These are phyloP conservation scores for Araneus ventricosus DNA, from an alignment of 1,140 invertebrate species.

Conservation along the genomic window DNA sequence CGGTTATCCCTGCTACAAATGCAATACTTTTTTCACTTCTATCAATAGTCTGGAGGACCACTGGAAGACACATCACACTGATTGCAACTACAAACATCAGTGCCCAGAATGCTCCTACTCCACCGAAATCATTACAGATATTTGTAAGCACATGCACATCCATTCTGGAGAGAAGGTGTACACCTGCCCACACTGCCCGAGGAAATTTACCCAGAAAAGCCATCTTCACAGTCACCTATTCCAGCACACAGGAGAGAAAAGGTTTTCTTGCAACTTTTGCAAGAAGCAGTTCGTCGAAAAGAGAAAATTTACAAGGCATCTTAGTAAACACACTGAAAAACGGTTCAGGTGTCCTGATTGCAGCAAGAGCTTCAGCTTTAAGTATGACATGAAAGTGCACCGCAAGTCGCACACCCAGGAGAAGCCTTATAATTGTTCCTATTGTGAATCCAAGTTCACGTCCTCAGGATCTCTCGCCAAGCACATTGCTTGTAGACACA, in stretches of 20 bases:
- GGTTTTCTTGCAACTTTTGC: slow-evolving; percentile 78
- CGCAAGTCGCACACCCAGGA: slow-evolving; percentile 92
- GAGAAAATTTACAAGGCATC: slow-evolving; percentile 46
- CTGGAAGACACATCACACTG: neutral
- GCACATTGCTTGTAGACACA: slow-evolving; percentile 92
- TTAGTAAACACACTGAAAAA: slow-evolving; percentile 39
- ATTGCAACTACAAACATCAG: neutral
- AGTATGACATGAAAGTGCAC: slow-evolving; percentile 81
- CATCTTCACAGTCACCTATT: slow-evolving; percentile 76
- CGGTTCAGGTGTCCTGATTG: slow-evolving; percentile 19
- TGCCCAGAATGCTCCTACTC: neutral
- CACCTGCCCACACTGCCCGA: slow-evolving; percentile 82
- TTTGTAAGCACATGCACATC: neutral
- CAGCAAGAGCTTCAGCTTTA: neutral
- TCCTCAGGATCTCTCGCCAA: slow-evolving; percentile 93
- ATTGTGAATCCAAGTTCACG: slow-evolving; percentile 93
- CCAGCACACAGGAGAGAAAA: slow-evolving; percentile 80
- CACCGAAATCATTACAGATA: neutral
- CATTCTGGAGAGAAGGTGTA: slow-evolving; percentile 83
- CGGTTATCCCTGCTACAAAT: neutral
- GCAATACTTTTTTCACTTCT: neutral
- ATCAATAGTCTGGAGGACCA: neutral
- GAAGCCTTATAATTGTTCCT: slow-evolving; percentile 93
- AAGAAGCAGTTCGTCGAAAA: slow-evolving; percentile 71
- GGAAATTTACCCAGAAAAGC: slow-evolving; percentile 80